Conservation (phyloP, 2,797 vertebrate genomes). For the Tapirus indicus region DNA sequence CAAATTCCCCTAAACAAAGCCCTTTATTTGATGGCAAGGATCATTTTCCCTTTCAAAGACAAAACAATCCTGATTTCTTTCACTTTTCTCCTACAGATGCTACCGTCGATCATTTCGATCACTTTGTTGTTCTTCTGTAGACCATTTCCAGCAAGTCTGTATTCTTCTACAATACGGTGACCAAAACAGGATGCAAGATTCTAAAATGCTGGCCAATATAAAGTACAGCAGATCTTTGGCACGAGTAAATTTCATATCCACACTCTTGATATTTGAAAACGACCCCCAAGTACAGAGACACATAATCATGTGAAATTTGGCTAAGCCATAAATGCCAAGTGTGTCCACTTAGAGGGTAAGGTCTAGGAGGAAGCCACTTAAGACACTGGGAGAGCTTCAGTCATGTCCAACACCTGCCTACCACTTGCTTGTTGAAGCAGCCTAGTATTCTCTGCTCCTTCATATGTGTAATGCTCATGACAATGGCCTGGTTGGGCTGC, state of each 20-base stretch:
- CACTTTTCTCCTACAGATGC: background rate
- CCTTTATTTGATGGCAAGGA: slow-evolving; percentile 24
- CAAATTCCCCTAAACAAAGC: background rate
- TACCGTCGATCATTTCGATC: background rate
- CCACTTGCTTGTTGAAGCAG: background rate
- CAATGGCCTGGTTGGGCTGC: background rate
- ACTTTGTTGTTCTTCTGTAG: background rate
- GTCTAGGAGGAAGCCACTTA: background rate
- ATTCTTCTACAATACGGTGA: background rate
- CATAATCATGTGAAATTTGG: background rate
- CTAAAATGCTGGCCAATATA: background rate
- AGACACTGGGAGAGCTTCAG: background rate
- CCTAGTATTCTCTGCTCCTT: background rate
- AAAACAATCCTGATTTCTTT: background rate
- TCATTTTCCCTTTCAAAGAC: slow-evolving; percentile 29
- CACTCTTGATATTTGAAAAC: background rate
- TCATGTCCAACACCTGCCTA: background rate
- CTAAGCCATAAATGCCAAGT: background rate
- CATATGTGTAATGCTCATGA: background rate
- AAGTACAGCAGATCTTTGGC: background rate
- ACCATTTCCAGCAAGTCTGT: background rate
- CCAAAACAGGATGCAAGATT: background rate
- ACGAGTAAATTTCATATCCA: background rate
- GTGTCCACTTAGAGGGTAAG: background rate
- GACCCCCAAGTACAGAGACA: background rate